Evolutionary conservation across 1,140 invertebrate species (phyloP).

Genomic region (Arion vulgaris): DNA sequence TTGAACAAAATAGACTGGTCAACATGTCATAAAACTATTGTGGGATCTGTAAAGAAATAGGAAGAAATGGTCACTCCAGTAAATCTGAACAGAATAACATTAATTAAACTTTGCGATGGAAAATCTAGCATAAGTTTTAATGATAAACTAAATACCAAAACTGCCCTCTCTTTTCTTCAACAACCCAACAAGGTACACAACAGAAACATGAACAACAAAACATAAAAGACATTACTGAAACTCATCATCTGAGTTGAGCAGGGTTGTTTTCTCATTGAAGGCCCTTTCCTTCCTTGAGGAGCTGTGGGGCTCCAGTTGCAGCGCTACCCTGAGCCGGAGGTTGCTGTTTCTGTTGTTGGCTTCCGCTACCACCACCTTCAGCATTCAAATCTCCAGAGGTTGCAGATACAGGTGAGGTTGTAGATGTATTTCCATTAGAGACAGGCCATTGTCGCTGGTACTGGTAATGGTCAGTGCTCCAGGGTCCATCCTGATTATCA

Average conservation of each 20-base stretch:
- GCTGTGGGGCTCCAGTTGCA: constrained; percentile 15
- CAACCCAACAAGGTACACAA: too few relatives aligned
- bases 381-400: background rate
- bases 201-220: constrained; percentile 5
- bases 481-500: constrained; percentile 48
- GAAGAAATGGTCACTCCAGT: too few relatives aligned
- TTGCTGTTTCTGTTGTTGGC: background rate
- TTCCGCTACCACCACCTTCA: constrained; percentile 4
- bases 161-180: too few relatives aligned
- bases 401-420: constrained; percentile 5
- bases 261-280: constrained; percentile 95
- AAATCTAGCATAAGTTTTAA: too few relatives aligned
- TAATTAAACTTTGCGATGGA: too few relatives aligned
- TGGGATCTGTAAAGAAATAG: too few relatives aligned
- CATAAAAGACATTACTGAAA: constrained; percentile 81
- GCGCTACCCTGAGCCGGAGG: background rate
- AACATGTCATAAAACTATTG: too few relatives aligned
- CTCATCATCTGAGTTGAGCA: constrained; percentile 96
- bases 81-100: too few relatives aligned
- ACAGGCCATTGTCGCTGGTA: constrained; percentile 43
- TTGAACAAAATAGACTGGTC: background rate
- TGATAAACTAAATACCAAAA: too few relatives aligned
- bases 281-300: constrained; percentile 43
- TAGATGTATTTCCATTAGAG: constrained; percentile 41
- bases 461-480: constrained; percentile 59